phyloP scores from a whole-genome alignment of 2,888 invertebrate species.

The Malthinus flaveolus region DNA sequence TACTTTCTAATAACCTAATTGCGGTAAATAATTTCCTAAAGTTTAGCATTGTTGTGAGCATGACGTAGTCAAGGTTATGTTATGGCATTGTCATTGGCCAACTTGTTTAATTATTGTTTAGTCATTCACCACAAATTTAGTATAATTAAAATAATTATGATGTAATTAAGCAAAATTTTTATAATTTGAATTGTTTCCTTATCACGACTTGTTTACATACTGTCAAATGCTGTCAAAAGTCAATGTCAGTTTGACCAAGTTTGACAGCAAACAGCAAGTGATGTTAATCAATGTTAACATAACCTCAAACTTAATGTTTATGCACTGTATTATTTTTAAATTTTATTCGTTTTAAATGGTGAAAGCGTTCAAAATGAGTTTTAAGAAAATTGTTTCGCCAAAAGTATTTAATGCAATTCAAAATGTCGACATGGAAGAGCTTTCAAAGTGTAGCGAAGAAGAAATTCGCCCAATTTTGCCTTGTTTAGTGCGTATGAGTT shows the following conservation, averaged over 20 bases:
- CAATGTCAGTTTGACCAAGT: too few relatives aligned
- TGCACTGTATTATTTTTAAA: background rate
- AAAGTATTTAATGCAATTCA: constrained; percentile 79
- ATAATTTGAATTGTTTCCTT: background rate
- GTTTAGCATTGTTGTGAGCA: background rate
- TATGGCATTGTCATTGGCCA: background rate
- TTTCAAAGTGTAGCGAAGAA: constrained; percentile 72
- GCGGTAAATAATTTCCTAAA: constrained; percentile 17
- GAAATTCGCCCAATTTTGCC: constrained; percentile 91
- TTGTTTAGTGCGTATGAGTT: constrained; percentile 90
- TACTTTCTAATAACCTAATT: constrained; percentile 17
- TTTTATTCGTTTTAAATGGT: background rate
- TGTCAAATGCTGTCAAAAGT: background rate
- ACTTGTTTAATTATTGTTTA: background rate
- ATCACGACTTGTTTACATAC: background rate
- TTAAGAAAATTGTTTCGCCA: constrained; percentile 63
- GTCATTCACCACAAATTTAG: background rate
- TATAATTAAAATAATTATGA: background rate
- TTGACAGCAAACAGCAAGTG: background rate
- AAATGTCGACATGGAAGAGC: constrained; percentile 75
- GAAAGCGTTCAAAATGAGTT: constrained; percentile 37
- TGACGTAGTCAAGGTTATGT: constrained; percentile 15
- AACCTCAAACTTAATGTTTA: background rate
- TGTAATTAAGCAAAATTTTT: background rate
- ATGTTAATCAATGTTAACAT: background rate